These are phyloP conservation scores for Motacilla alba DNA, from an alignment of 2,113 vertebrate genomes.

Conservation along the genomic window DNA sequence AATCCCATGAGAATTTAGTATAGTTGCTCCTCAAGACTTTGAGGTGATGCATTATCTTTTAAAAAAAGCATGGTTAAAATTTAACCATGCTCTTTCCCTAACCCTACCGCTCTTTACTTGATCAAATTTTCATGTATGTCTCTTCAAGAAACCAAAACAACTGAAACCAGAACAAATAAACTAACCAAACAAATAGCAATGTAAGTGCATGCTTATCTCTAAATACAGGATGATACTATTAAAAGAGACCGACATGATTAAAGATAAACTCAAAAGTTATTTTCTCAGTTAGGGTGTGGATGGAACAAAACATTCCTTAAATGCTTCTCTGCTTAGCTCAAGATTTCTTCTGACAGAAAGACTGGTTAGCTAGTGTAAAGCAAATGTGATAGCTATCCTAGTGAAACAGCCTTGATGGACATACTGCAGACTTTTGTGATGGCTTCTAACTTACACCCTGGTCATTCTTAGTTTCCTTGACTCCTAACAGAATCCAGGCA, in stretches of 20 bases:
- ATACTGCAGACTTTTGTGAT: not conserved
- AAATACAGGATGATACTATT: not conserved
- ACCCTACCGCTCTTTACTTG: not conserved
- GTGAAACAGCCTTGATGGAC: not conserved
- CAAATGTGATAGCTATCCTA: not conserved
- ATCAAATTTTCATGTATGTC: not conserved
- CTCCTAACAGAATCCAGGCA: not conserved
- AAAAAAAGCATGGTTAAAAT: not conserved
- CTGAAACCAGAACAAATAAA: not conserved
- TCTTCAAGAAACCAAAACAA: not conserved
- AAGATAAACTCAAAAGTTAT: not conserved
- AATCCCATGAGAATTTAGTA: not conserved
- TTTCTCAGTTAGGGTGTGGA: not conserved
- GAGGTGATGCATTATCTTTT: not conserved
- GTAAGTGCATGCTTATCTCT: not conserved
- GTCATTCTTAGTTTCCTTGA: not conserved
- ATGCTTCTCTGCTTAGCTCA: not conserved
- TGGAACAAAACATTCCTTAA: not conserved
- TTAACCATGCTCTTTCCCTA: not conserved
- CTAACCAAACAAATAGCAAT: not conserved
- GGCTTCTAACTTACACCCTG: not conserved
- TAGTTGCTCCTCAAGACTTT: not conserved
- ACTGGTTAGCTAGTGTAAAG: not conserved
- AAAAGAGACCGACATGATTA: not conserved
- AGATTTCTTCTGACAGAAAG: not conserved